These are phyloP conservation scores for Rousettus madagascariensis DNA, from an alignment of 2,797 vertebrate species.

Conservation along the genomic window DNA sequence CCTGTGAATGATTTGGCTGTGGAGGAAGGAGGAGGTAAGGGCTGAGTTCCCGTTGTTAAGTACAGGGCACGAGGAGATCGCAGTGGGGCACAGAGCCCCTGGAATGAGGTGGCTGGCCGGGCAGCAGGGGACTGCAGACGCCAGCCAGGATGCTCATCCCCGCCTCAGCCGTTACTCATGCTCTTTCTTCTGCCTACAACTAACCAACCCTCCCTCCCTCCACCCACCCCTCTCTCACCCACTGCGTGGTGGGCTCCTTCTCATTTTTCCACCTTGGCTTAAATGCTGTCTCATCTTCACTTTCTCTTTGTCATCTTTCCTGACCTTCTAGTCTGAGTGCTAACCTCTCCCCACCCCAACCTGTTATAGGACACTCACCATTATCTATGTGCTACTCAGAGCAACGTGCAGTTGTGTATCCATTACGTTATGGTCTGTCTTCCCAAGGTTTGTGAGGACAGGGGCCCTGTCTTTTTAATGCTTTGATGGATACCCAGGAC, in stretches of 20 bases:
- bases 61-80: background rate
- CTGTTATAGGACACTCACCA: background rate
- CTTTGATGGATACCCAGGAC: background rate
- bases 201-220: fast-evolving
- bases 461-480: background rate
- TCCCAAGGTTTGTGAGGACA: background rate
- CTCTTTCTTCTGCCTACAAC: background rate
- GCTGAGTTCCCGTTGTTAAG: background rate
- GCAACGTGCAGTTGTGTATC: background rate
- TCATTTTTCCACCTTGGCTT: background rate
- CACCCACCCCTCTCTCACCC: fast-evolving
- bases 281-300: background rate
- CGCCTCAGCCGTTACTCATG: fast-evolving
- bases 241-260: background rate
- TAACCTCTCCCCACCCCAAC: background rate
- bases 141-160: no score
- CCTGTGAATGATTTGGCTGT: background rate
- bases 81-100: fast-evolving
- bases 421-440: background rate
- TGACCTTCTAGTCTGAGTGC: background rate
- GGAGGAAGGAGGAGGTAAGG: background rate
- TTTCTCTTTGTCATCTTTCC: background rate
- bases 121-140: fast-evolving
- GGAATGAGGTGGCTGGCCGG: fast-evolving
- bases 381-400: background rate